A percentile compares a stretch with the other conserved stretches of the same genome.
Conservation (phyloP, 2,113 vertebrate species). For the Grallaria varia region DNA sequence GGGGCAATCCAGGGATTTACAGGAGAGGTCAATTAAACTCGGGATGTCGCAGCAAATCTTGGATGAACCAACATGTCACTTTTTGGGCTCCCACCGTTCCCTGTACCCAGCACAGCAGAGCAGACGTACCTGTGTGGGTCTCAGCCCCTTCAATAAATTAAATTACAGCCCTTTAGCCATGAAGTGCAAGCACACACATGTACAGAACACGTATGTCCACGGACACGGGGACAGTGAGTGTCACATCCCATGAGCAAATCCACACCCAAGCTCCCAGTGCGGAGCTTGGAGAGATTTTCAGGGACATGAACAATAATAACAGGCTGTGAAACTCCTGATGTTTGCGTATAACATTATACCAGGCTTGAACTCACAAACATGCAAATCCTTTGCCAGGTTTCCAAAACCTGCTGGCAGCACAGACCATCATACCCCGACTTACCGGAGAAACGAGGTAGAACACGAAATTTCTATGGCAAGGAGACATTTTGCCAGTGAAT, state of each 20-base stretch:
- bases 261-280: neutral
- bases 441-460: neutral
- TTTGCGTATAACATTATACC: neutral
- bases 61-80: neutral
- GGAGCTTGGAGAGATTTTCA: neutral
- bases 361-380: neutral
- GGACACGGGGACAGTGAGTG: neutral
- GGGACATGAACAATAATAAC: neutral
- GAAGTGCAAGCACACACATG: neutral
- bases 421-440: neutral
- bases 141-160: neutral
- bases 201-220: fast-evolving
- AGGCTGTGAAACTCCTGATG: neutral
- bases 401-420: neutral
- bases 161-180: neutral
- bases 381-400: neutral
- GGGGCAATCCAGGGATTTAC: neutral
- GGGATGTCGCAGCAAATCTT: neutral
- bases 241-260: neutral
- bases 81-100: neutral
- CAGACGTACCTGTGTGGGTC: neutral
- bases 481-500: neutral
- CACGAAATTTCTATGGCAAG: neutral
- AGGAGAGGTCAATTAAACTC: neutral
- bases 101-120: neutral